Base-by-base conservation (phyloP, 2,113 vertebrate species). In the Lophochroa leadbeateri region DNA sequence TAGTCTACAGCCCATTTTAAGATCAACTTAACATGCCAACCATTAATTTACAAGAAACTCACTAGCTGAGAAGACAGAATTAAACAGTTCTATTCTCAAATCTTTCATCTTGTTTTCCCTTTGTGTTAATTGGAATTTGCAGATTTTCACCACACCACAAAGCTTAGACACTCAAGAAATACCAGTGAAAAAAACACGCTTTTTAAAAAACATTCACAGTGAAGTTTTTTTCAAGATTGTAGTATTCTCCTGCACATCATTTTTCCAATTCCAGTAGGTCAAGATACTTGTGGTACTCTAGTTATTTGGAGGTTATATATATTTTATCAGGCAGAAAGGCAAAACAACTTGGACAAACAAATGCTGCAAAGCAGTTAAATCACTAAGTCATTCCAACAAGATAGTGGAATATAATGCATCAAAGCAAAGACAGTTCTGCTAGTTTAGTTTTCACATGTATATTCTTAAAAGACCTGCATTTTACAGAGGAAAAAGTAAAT, bases 1-100 rank as follows among this genome's bases (percentile, higher is more conserved):
- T 94, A 96, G 60, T 31, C 28, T 78, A 57, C 43, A 88, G 71
- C 52, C 92, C 91, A 76, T 91, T 88, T 94, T 95, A 96, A 92
- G 72, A 94, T 92, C 64, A 95, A 82, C 69, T 76, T 80, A 93
- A 76, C 86, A 91, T 65, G 57, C 83, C 93, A 93, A 82, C 71
- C 69, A 94, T 60, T 55, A 76, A 83, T 74, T 86, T 80, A 82
- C 29, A 90, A 46, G 47, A 77, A 64, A 68, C 47, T 90, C 79
- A 53, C 71, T 58, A 63, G 17, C 39, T 78, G 58, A 90, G 63
- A 94, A 58, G 20, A 31, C 64, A 80, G 82, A 87, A 90, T 84
- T 77, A 94, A 91, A 72, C 17, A 72, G 4, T 41, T 96, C 33
- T 90, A 41, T 75, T 90, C 52, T 86, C 43, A 94, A 90, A 65